Evolutionary conservation across 37 sponge, comb jelly and placozoan species (phyloP).

Genomic region (Corticium candelabrum): DNA sequence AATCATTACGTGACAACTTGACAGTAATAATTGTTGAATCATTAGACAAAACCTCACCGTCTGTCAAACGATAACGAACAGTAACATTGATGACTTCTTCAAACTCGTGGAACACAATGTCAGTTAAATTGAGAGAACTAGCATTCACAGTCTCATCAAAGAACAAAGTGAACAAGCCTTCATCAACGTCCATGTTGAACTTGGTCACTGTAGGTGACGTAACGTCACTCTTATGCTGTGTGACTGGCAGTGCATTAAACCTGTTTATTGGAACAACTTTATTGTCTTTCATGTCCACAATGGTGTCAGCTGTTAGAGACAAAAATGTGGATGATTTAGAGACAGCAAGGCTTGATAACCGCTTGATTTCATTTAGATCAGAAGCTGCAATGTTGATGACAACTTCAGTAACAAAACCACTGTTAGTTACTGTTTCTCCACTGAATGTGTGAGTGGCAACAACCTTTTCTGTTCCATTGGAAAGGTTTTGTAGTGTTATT

Average conservation of each 20-base stretch:
- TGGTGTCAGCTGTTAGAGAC: constrained; percentile 28
- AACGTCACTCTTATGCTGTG: constrained; percentile 26
- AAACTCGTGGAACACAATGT: not conserved
- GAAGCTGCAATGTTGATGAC: not conserved
- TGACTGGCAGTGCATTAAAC: constrained; percentile 31
- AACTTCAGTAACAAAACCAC: not conserved
- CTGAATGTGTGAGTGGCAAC: not conserved
- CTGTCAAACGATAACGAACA: not conserved
- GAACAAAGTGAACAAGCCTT: not conserved
- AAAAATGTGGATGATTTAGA: constrained; percentile 34
- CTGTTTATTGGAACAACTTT: constrained; percentile 27
- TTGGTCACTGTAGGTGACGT: not conserved
- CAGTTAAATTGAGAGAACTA: not conserved
- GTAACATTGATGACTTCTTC: not conserved
- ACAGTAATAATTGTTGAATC: constrained; percentile 33
- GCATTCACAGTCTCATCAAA: not conserved
- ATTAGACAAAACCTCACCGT: constrained; percentile 15
- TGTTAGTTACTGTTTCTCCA: not conserved
- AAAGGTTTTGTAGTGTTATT: not conserved
- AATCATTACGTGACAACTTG: not conserved
- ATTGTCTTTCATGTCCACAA: constrained; percentile 78
- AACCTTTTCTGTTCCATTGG: not conserved
- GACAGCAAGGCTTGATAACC: constrained; percentile 45
- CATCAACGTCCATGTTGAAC: not conserved
- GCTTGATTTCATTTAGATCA: constrained; percentile 81